Evolutionary conservation across 2,888 invertebrate species (phyloP).

Genomic region (Aspidiotus rigidus): DNA sequence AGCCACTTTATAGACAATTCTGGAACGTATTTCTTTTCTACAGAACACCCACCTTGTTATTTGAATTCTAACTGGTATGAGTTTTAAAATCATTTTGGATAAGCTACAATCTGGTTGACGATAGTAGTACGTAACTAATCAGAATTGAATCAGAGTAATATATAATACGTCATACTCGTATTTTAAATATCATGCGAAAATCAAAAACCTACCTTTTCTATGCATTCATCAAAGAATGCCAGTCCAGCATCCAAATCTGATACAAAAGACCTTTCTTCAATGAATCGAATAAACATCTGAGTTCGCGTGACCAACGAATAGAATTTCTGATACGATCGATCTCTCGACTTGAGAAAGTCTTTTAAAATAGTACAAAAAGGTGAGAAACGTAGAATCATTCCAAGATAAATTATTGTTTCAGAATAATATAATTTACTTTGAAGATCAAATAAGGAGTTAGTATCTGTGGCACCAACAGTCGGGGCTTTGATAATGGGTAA

Average conservation of each 20-base stretch:
- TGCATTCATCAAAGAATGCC: slow-evolving; percentile 95
- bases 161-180: too few species aligned
- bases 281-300: slow-evolving; percentile 96
- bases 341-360: slow-evolving; percentile 75
- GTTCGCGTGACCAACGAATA: slow-evolving; percentile 82
- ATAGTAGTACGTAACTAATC: too few species aligned
- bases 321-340: slow-evolving; percentile 82
- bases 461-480: slow-evolving; percentile 87
- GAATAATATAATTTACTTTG: slow-evolving; percentile 46
- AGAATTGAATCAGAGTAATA: too few species aligned
- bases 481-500: slow-evolving; percentile 90
- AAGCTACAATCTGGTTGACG: too few species aligned
- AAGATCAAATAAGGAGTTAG: slow-evolving; percentile 87
- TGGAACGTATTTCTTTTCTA: too few species aligned
- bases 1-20: too few species aligned
- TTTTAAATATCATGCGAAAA: too few species aligned
- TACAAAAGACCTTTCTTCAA: slow-evolving; percentile 96
- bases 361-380: slow-evolving; percentile 30
- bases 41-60: too few species aligned
- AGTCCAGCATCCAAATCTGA: slow-evolving; percentile 95
- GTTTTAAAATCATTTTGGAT: too few species aligned
- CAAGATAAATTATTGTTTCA: not conserved
- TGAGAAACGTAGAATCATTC: not conserved
- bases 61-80: too few species aligned
- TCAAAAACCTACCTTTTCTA: slow-evolving; percentile 59